Evolutionary conservation across 1,140 invertebrate genomes (phyloP), one percentile per base, ranked within the genome.

Genomic region (Formica selysi): DNA sequence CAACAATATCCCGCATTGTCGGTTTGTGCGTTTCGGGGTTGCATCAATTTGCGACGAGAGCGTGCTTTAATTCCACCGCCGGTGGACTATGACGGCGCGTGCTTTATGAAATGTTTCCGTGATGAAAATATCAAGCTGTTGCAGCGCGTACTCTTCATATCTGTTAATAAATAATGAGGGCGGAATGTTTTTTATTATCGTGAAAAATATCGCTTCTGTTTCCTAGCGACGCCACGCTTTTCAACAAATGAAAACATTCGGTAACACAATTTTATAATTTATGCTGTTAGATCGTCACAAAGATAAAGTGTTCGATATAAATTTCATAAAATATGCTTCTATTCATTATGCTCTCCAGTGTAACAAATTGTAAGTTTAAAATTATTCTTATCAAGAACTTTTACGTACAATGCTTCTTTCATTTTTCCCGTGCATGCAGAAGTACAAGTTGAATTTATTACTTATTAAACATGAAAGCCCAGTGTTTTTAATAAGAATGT

Each of bases 91-190:
- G 79, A 83, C 54, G 54, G 79, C 68, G 68, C 41, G 68, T 74
- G 79, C 68, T 83, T 83, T 83, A 73, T 73, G 79, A 83, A 73
- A 83, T 54, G 68, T 38, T 48, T 61, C 29, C 19, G 79, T 57
- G 41, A 83, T 83, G 73, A 83, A 83, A 83, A 83, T 83, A 83
- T 73, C 68, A 83, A 74, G 68, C 26, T 61, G 54, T n/a, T 61
- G 79, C 22, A 41, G 3, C 38, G 11, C 29, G n/a, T 11, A 22
- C 26, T 73, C 38, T 32, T 10, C 26, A 16, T 48, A 41, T 16
- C 79, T 36, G 79, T 57, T 83, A 83, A 83, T 83, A 83, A 83
- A 83, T 83, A 83, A 83, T 83, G 79, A 54, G 48, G 61, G 26
- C 29, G 68, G 65, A 44, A 83, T 57, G 22, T 32, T 32, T 74